Percentiles rank a stretch among this genome's conserved stretches.
These are phyloP conservation scores for Prietella phreatophila DNA, from an alignment of 2,113 vertebrate genomes.

Conservation along the genomic window DNA sequence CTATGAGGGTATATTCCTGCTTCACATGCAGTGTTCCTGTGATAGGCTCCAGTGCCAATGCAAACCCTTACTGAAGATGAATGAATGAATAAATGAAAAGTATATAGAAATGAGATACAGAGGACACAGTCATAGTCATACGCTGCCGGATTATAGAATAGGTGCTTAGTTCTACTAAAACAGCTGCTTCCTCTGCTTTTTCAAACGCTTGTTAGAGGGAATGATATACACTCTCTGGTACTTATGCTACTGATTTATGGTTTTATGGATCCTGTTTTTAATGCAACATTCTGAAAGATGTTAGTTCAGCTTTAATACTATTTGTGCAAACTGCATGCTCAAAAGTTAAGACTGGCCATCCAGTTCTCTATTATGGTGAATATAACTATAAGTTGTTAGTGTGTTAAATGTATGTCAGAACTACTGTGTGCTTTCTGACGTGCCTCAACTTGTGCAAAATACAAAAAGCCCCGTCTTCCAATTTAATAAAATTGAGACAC, in stretches of 20 bases:
- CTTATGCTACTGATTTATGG: constrained; percentile 59
- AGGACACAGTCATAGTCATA: not conserved
- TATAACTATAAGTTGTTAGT: not conserved
- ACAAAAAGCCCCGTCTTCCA: constrained; percentile 52
- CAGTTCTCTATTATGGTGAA: not conserved
- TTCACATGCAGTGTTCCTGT: not conserved
- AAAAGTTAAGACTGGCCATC: constrained; percentile 44
- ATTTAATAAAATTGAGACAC: not conserved
- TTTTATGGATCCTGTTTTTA: constrained; percentile 55
- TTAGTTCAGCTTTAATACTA: constrained; percentile 63
- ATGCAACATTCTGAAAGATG: constrained; percentile 57
- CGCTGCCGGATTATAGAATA: not conserved
- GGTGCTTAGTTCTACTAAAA: not conserved
- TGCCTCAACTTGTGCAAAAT: constrained; percentile 16
- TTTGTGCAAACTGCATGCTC: constrained; percentile 58
- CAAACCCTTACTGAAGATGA: not conserved
- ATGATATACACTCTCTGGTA: constrained; percentile 21
- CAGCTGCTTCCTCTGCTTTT: not conserved
- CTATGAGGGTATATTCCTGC: not conserved
- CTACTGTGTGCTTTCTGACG: not conserved
- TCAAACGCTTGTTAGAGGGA: constrained; percentile 3
- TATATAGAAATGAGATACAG: not conserved
- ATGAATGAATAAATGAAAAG: not conserved
- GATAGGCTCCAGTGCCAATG: not conserved
- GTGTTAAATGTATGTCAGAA: not conserved